A percentile compares a stretch with the other conserved stretches of the same genome.
phyloP scores from a whole-genome alignment of 2,113 vertebrate species.

The Gulo gulo region DNA sequence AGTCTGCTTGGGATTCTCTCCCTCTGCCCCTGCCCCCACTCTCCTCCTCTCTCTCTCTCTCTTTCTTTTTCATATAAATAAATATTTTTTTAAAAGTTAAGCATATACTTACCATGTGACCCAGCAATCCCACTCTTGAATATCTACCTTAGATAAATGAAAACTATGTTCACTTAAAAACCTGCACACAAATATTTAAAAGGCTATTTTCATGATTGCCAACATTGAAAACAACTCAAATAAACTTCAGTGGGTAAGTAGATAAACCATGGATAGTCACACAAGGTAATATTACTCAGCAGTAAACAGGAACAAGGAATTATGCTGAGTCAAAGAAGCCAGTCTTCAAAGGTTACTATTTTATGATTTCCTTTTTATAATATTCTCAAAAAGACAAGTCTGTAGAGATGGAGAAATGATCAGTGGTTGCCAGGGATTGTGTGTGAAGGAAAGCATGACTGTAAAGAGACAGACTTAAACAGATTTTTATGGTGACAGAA shows the following conservation, averaged over 20 bases:
- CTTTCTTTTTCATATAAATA: neutral
- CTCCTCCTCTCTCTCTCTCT: neutral
- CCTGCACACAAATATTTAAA: neutral
- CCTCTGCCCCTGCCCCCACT: neutral
- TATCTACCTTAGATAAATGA: neutral
- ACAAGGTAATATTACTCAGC: neutral
- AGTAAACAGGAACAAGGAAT: neutral
- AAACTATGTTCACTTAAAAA: neutral
- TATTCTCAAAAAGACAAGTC: neutral
- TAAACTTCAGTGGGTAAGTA: neutral
- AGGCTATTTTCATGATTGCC: neutral
- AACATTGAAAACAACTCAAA: neutral
- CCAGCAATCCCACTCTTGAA: neutral
- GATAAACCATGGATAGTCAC: neutral
- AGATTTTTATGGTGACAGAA: neutral
- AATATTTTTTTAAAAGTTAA: neutral
- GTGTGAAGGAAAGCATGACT: neutral
- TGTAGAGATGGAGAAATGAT: neutral
- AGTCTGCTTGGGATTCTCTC: neutral
- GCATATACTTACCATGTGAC: neutral
- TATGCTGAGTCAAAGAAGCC: neutral
- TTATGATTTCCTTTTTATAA: neutral
- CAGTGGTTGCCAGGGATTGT: neutral
- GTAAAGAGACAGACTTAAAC: neutral
- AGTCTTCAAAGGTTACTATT: neutral